Evolutionary conservation across 2,113 vertebrate genomes (phyloP), one percentile per base, ranked within the genome.

Genomic region (Cricetomys ansorgei): DNA sequence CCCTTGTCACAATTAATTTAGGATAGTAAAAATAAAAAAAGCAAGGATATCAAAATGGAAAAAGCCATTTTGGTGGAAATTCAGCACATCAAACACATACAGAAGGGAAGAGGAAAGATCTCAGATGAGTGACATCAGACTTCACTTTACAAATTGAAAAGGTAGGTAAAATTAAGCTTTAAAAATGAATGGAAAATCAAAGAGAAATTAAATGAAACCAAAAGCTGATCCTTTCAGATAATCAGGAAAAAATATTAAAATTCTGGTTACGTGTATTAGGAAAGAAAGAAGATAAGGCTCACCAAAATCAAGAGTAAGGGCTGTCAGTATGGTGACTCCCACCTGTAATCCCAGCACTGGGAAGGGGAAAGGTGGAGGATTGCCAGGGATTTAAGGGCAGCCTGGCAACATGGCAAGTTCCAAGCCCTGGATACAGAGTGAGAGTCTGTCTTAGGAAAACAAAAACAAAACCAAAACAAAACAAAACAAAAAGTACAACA

Each of bases 241-340:
- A 81, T 75, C 48, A 91, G 67, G 34, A 91, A 77, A 86, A 81
- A n/a, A 59, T 91, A 15, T 76, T 72, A 89, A 92, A 80, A 85
- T 27, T 89, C 64, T 34, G 29, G 45, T 19, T 92, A 53, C 29
- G 16, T 55, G 5, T 8, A 80, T 94, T 48, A 80, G 34, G 55
- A 89, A 92, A 79, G 65, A 84, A 57, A 77, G n/a, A 70, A 89
- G 17, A 91, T 43, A 93, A n/a, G 72, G 40, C 45, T 69, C 65
- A 75, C 34, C 27, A 80, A 75, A 67, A 40, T 91, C 45, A 50
- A 62, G 29, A 87, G 67, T 57, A 50, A 87, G 40, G 27, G n/a
- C n/a, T 64, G 5, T 64, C 81, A 64, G 3, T 45, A 31, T 31
- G 57, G 13, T 62, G 40, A 27, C 37, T 83, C 80, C 59, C 55